phyloP scores from a whole-genome alignment of 2,113 vertebrate species.

The Mobula hypostoma region DNA sequence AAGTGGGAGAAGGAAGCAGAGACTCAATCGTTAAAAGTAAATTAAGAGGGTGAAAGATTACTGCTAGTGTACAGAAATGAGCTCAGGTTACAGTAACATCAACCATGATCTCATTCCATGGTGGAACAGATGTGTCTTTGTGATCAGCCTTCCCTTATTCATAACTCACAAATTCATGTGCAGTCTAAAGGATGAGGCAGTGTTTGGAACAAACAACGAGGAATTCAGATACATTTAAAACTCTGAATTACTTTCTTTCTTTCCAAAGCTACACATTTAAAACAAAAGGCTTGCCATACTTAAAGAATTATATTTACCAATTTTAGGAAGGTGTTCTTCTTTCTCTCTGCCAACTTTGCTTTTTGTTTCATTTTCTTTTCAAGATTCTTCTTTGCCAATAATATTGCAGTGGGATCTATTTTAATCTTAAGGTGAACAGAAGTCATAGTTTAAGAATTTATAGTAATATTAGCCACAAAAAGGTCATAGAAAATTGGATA shows the following conservation, averaged over 20 bases:
- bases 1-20: too few relatives aligned
- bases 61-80: too few relatives aligned
- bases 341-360: not conserved
- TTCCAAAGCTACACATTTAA: not conserved
- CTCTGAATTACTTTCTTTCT: not conserved
- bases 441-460: not conserved
- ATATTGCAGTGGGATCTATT: conserved; percentile 65
- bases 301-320: conserved; percentile 51
- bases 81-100: too few relatives aligned
- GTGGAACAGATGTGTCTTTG: too few relatives aligned
- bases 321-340: conserved; percentile 55
- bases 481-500: too few relatives aligned
- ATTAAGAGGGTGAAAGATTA: too few relatives aligned
- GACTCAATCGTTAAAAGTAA: too few relatives aligned
- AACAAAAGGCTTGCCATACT: not conserved
- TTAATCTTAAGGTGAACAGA: conserved; percentile 62
- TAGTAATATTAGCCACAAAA: not conserved
- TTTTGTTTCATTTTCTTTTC: not conserved
- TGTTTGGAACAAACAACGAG: not conserved
- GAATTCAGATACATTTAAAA: not conserved
- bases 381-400: conserved; percentile 57
- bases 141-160: too few relatives aligned
- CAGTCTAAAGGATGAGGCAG: not conserved
- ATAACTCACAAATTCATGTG: too few relatives aligned
- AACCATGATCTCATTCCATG: too few relatives aligned